A percentile compares a stretch with the other conserved stretches of the same genome.
phyloP scores from a whole-genome alignment of 2,888 invertebrate species.

The Rhagonycha lutea region DNA sequence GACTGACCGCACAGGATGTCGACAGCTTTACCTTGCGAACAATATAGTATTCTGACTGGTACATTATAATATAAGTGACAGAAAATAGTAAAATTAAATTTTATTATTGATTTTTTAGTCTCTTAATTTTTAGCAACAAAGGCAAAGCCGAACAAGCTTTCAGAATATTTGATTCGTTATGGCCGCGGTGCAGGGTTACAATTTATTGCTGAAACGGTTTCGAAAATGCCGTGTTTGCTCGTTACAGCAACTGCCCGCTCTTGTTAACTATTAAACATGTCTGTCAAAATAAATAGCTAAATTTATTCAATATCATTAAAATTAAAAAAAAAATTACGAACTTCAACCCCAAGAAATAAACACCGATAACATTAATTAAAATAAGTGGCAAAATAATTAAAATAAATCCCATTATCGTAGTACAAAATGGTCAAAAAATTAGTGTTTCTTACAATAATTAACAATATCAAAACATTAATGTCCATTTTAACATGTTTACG shows the following conservation, averaged over 20 bases:
- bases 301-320: not conserved
- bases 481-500: conserved; percentile 18
- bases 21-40: not conserved
- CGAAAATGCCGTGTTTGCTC: conserved; percentile 32
- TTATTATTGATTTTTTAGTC: not conserved
- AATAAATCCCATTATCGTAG: conserved; percentile 18
- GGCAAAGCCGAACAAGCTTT: conserved; percentile 6
- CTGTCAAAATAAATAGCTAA: conserved; percentile 37
- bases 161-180: conserved; percentile 34
- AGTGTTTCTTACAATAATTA: conserved; percentile 16
- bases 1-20: not conserved
- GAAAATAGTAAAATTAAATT: not conserved
- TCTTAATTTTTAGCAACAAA: conserved; percentile 8
- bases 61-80: not conserved
- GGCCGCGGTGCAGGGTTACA: conserved; percentile 38
- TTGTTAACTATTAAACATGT: conserved; percentile 48
- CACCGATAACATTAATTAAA: not conserved
- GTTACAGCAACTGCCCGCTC: conserved; percentile 36
- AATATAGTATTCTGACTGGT: not conserved
- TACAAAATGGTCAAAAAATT: conserved; percentile 9
- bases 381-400: not conserved
- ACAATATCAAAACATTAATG: conserved; percentile 16
- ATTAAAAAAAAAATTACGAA: not conserved
- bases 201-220: conserved; percentile 32
- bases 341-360: not conserved